A percentile compares a stretch with the other conserved stretches of the same genome.
These are phyloP conservation scores for Zaprionus lineosus DNA, from an alignment of 2,888 invertebrate species.

Conservation along the genomic window DNA sequence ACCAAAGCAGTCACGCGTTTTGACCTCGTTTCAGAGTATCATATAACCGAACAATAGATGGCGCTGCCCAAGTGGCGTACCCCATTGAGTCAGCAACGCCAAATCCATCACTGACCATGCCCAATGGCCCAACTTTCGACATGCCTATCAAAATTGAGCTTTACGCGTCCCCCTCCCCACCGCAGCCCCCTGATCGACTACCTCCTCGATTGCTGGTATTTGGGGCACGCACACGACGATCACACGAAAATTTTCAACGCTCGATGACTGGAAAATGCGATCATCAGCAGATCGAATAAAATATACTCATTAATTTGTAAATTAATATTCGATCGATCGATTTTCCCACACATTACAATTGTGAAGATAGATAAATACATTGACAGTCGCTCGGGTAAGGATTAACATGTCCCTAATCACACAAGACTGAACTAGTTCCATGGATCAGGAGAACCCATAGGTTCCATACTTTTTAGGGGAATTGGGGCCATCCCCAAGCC, in stretches of 20 bases:
- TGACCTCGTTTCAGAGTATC: slow-evolving; percentile 39
- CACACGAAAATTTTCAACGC: slow-evolving; percentile 13
- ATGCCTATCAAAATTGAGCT: slow-evolving; percentile 27
- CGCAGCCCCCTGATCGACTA: background rate
- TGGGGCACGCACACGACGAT: slow-evolving; percentile 55
- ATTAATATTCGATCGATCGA: no score
- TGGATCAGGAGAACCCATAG: no score
- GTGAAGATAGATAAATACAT: no score
- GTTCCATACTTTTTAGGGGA: no score
- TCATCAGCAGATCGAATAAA: slow-evolving; percentile 2
- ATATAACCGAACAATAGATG: slow-evolving; percentile 23
- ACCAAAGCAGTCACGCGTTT: slow-evolving; percentile 44
- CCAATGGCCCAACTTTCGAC: slow-evolving; percentile 33
- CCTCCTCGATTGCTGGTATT: slow-evolving; percentile 36
- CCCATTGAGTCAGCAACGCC: slow-evolving; percentile 2
- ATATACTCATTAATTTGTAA: slow-evolving; percentile 13
- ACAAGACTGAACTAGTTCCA: no score
- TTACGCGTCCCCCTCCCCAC: background rate
- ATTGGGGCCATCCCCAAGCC: no score
- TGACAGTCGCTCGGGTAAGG: no score
- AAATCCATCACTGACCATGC: slow-evolving; percentile 45
- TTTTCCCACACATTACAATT: no score
- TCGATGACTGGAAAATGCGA: slow-evolving; percentile 3
- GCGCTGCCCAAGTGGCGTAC: slow-evolving; percentile 1
- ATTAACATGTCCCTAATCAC: no score